Evolutionary conservation across 1,140 invertebrate species (phyloP), one percentile per base, ranked within the genome.

Genomic region (Physella acuta): DNA sequence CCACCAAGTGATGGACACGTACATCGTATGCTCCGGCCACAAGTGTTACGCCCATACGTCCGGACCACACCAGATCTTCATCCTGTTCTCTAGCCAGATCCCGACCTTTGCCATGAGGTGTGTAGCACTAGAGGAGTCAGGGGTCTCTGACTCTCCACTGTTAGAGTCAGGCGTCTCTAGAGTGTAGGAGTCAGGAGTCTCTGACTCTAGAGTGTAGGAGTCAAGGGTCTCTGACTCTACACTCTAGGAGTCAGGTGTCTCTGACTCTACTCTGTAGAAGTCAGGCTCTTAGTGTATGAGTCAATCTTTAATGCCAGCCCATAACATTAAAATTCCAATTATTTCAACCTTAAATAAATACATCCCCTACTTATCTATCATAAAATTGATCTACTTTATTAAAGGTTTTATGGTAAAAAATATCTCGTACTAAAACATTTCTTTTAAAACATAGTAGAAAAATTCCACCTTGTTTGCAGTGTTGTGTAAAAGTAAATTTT

Each of bases 11-110:
- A 76, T 81, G 44, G 92, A 93, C 85, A 90, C 91, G 3, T 93
- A 93, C 81, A 91, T 92, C 88, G 90, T 90, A 78, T 92, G 91
- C 0, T 91, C 93, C 80, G 92, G 92, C 80, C 91, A 94, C 80
- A 94, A 94, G 85, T 92, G 92, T 78, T 91, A 93, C 76, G 83
- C 83, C 26, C 71, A 82, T 14, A 71, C 75, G 30, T 72, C 73
- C 17, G 73, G 74, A 2, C 73, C 74, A 17, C 72, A 81, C 56
- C 82, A 84, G 65, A 73, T 86, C 0, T 85, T 82, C 74, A 73
- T 77, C 17, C 69, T 86, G 8, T 86, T 78, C 60, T 71, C 73
- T 36, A 51, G 79, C 3, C 71, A 69, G 52, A 80, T 85, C 49
- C 83, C 83, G 33, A 85, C 82, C 30, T 84, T 78, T 72, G 78